A percentile compares a stretch with the other conserved stretches of the same genome.
phyloP scores from a whole-genome alignment of 2,113 vertebrate genomes.

The Carassius auratus region DNA sequence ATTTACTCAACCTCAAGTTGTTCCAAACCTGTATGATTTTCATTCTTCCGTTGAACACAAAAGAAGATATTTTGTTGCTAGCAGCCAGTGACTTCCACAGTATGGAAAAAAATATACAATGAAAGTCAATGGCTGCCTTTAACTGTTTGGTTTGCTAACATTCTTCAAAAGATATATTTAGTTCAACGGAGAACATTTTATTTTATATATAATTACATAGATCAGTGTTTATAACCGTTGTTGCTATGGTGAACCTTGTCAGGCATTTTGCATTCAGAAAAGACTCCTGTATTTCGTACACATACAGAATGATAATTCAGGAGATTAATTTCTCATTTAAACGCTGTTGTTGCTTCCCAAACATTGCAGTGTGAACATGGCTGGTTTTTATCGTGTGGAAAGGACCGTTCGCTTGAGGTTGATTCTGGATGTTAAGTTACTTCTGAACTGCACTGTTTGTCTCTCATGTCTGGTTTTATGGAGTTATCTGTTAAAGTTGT shows the following conservation, averaged over 20 bases:
- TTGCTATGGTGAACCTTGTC: not conserved
- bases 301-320: not conserved
- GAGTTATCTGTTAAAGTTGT: conserved; percentile 23
- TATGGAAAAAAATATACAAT: not conserved
- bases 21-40: too few species aligned
- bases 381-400: not conserved
- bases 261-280: too few species aligned
- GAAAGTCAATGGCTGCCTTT: too few species aligned
- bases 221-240: not conserved
- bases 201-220: too few species aligned
- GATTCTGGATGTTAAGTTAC: conserved; percentile 26
- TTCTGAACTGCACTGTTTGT: conserved; percentile 12
- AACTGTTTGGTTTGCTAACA: not conserved
- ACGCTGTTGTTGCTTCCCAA: not conserved
- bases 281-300: not conserved
- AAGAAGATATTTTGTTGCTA: not conserved
- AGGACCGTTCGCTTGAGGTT: not conserved
- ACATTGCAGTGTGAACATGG: not conserved
- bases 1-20: too few species aligned
- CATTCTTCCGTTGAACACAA: not conserved
- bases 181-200: too few species aligned
- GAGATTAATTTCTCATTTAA: not conserved
- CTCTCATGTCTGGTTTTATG: conserved; percentile 28
- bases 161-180: not conserved
- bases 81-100: not conserved